These are phyloP conservation scores for Crambe crambe DNA, from an alignment of 37 sponge, comb jelly and placozoan species.

Conservation along the genomic window DNA sequence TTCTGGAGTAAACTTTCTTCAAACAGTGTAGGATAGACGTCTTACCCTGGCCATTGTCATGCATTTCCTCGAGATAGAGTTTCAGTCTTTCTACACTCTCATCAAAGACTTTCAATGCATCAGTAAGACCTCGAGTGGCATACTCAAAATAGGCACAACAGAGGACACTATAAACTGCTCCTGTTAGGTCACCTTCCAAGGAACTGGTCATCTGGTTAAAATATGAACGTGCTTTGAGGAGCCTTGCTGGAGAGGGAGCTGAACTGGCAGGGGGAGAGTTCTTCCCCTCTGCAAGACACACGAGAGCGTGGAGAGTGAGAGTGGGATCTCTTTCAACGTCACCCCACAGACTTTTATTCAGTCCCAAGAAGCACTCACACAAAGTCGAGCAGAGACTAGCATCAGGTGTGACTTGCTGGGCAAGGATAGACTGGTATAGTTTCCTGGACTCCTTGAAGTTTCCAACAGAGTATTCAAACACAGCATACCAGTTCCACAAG, in stretches of 20 bases:
- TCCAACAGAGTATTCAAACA: slow-evolving; percentile 42
- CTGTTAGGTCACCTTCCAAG: too few species aligned
- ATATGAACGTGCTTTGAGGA: slow-evolving; percentile 16
- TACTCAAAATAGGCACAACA: slow-evolving; percentile 64
- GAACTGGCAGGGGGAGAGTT: neutral
- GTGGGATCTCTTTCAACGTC: neutral
- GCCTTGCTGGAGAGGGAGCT: slow-evolving; percentile 6
- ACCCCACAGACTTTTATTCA: neutral
- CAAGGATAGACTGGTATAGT: slow-evolving; percentile 21
- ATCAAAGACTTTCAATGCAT: slow-evolving; percentile 16
- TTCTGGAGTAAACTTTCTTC: slow-evolving; percentile 12
- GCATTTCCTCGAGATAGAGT: neutral
- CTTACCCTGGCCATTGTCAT: neutral
- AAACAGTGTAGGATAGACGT: neutral
- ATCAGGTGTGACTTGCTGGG: slow-evolving; percentile 14
- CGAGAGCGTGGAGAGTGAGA: slow-evolving; percentile 37
- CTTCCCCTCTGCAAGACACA: slow-evolving; percentile 43
- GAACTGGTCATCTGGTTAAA: neutral
- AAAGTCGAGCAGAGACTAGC: neutral
- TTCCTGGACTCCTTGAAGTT: slow-evolving; percentile 39
- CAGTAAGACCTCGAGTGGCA: slow-evolving; percentile 20
- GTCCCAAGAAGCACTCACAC: slow-evolving; percentile 38
- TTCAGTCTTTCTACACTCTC: neutral
- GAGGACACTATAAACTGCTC: neutral
- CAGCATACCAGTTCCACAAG: slow-evolving; percentile 69